Conservation (phyloP, 2,797 vertebrate genomes). For the Emydoidea blandingii region DNA sequence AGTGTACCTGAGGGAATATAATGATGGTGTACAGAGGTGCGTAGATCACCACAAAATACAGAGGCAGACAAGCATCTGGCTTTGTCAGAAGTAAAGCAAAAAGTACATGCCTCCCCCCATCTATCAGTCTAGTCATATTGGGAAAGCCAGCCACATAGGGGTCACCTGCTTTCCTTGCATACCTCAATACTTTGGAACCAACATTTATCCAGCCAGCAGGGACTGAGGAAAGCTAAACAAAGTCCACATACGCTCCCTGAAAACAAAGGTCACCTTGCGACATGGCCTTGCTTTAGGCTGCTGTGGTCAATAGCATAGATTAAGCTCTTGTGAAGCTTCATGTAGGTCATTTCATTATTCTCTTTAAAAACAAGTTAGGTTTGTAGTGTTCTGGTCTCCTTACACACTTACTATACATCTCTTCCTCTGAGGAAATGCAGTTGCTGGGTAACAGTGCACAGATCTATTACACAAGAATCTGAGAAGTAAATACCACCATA, state of each 20-base stretch:
- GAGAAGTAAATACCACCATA: not conserved
- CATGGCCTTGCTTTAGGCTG: not conserved
- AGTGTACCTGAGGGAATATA: constrained; percentile 87
- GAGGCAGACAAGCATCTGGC: not conserved
- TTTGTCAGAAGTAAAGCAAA: not conserved
- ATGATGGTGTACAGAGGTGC: not conserved
- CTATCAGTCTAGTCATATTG: not conserved
- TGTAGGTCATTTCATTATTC: not conserved
- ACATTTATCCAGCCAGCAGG: not conserved
- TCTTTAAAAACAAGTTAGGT: not conserved
- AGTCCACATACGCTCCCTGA: not conserved
- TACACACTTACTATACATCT: not conserved
- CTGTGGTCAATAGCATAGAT: not conserved
- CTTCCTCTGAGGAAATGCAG: not conserved
- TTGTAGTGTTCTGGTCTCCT: not conserved
- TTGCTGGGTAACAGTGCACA: not conserved
- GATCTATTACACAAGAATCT: not conserved
- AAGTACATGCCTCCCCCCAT: not conserved
- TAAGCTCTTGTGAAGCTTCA: not conserved
- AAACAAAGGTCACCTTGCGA: not conserved
- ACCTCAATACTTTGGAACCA: constrained; percentile 16
- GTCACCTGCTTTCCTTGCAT: not conserved
- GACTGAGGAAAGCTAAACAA: constrained; percentile 65
- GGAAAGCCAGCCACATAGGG: not conserved
- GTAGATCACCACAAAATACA: not conserved